Percentiles rank a stretch among this genome's conserved stretches.
These are phyloP conservation scores for Nymphicus hollandicus DNA, from an alignment of 2,113 vertebrate genomes.

Conservation along the genomic window DNA sequence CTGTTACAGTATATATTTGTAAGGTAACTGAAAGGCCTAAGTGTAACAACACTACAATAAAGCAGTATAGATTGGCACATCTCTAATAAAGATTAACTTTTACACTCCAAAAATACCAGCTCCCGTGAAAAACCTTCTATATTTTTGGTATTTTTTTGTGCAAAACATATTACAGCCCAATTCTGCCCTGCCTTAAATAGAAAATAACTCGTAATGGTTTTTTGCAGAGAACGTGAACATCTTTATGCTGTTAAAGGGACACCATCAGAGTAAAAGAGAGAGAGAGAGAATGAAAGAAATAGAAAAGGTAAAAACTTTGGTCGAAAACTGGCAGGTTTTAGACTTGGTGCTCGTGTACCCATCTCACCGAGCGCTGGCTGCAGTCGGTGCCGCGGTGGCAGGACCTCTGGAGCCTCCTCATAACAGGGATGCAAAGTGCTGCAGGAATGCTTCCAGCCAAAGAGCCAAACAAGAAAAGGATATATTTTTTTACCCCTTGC, in stretches of 20 bases:
- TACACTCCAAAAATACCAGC: slow-evolving; percentile 72
- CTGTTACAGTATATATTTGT: slow-evolving; percentile 82
- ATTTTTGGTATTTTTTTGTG: slow-evolving; percentile 73
- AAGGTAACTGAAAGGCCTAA: slow-evolving; percentile 77
- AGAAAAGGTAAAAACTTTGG: neutral
- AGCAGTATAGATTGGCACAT: slow-evolving; percentile 83
- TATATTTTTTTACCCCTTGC: neutral
- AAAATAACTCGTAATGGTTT: slow-evolving; percentile 44
- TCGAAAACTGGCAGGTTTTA: neutral
- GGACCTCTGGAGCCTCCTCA: neutral
- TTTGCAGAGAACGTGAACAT: slow-evolving; percentile 60
- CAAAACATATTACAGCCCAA: slow-evolving; percentile 68
- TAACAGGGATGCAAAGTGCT: neutral
- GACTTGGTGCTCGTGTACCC: neutral
- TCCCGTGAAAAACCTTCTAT: slow-evolving; percentile 60
- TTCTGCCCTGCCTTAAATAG: slow-evolving; percentile 56
- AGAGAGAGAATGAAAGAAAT: neutral
- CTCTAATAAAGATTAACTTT: slow-evolving; percentile 82
- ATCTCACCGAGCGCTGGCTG: neutral
- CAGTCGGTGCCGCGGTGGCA: neutral
- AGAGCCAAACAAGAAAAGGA: neutral
- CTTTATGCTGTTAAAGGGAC: slow-evolving; percentile 65
- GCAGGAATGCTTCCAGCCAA: neutral
- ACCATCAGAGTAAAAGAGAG: slow-evolving; percentile 49
- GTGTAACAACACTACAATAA: slow-evolving; percentile 80